Base-by-base conservation (phyloP, 2,797 vertebrate genomes). In the Gymnothorax javanicus region DNA sequence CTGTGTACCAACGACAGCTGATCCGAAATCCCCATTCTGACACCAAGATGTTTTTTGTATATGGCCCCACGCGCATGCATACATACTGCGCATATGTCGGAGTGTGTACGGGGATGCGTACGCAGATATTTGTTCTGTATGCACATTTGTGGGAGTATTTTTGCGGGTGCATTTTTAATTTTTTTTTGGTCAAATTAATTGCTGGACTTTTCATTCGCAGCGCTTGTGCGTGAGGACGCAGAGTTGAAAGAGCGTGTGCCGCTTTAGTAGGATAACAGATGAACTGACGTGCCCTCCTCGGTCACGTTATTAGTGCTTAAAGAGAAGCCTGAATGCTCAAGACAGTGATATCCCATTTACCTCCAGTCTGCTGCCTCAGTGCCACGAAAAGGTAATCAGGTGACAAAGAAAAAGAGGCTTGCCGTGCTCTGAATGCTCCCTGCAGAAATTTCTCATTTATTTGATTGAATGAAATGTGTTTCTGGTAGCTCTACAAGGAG, bases 401-500 rank as follows among this genome's bases (percentile, higher is more conserved):
- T 82, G 62, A 33, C 43, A 86, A 82, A 58, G 50, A 11, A 67
- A 56, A 83, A 83, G 25, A 33, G 56, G 25, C 54, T 23, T 83
- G 33, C 25, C 25, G 25, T 23, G 56, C 54, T 73, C 25, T 77
- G 54, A 77, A 71, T 73, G 71, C 27, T 73, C 25, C 25, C 33
- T 3, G 43, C 13, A 73, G 71, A 33, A 12, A 73, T 73, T 43
- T 73, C 23, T 69, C 64, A 69, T 69, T n/a, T 25, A 20, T 57
- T 83, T 67, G 27, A 62, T n/a, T 33, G 82, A 83, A 71, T 20
- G 64, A 25, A 83, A 62, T n/a, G 64, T 67, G 57, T 57, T 83
- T 73, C 79, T 69, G 67, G 54, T 71, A 69, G 50, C 58, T n/a
- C 64, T 13, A 62, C 83, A 27, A 83, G 56, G 69, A 86, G 82